Conservation (phyloP, 1,140 invertebrate species). For the Bombus fervidus region DNA sequence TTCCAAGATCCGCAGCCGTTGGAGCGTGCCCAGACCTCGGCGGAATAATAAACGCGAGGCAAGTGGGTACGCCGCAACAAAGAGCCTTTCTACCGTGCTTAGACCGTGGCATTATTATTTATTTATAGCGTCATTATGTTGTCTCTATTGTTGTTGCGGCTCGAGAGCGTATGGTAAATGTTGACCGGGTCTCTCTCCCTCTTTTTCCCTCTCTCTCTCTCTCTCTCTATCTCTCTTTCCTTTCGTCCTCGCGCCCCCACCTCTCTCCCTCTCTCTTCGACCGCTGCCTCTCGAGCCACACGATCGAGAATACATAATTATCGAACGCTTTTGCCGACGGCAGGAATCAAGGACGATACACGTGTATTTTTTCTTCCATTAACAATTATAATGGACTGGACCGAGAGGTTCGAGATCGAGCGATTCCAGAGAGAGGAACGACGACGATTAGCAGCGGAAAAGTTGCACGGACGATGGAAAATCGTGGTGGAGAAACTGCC, state of each 20-base stretch:
- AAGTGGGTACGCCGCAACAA: constrained; percentile 55
- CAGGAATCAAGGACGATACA: constrained; percentile 55
- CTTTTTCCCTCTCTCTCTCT: neutral
- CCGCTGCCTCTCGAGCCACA: constrained; percentile 10
- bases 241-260: constrained; percentile 32
- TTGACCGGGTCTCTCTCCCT: constrained; percentile 54
- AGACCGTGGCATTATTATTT: constrained; percentile 73
- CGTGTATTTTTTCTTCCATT: constrained; percentile 33
- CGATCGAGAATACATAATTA: constrained; percentile 61
- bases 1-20: constrained; percentile 27
- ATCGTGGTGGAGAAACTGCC: neutral
- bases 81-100: constrained; percentile 60
- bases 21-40: constrained; percentile 42
- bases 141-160: constrained; percentile 70
- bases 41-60: constrained; percentile 64
- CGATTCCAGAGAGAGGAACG: neutral
- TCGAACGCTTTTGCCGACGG: constrained; percentile 43
- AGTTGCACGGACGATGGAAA: no score
- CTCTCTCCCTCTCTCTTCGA: neutral
- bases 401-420: neutral
- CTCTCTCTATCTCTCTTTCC: neutral
- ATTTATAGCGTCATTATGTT: constrained; percentile 76
- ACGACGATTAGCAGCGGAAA: neutral
- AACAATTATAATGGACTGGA: constrained; percentile 26
- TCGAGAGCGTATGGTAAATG: constrained; percentile 56